Base-by-base conservation (phyloP, 2,888 invertebrate species). In the Hemistola chrysoprasaria region DNA sequence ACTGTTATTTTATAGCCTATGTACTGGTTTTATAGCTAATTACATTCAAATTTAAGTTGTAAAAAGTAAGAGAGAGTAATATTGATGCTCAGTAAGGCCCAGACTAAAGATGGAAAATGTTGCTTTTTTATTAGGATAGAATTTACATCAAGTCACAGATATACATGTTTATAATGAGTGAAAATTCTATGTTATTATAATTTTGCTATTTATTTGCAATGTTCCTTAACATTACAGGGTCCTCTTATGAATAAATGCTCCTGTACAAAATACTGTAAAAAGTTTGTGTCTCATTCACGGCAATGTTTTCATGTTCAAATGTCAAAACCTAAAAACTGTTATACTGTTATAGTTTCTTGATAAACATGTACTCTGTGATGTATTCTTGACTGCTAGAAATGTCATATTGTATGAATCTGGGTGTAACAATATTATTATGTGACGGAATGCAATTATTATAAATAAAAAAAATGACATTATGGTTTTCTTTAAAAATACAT, bases 381-480 rank as follows among this genome's bases (percentile, higher is more conserved):
- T 68, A 59, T 69, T 71, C 69, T 78, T 71, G 71, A 70, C 65
- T 76, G 71, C 71, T 74, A 74, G 71, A 46, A 64, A 62, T 70
- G 68, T 76, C 68, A 68, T 67, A 65, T 74, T 65, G 65, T 75
- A 77, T 76, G 78, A 78, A 74, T 78, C 76, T 78, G 77, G 78
- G 71, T 80, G 77, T 78, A 72, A 76, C 75, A 71, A 74, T 73
- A 79, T 75, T 78, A 77, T 74, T 71, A 78, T 78, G 77, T 79
- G 81, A 79, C 77, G 73, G 71, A 81, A 80, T 80, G 76, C 78
- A 82, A 82, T 77, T 83, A 83, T 78, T 78, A 78, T 74, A 78
- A 77, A 77, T 76, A 74, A 73, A 74, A 52, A 53, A 53, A 58
- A 47, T 40, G 46, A 22, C 31, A 49, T 22, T 16, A 44, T 46